phyloP scores from a whole-genome alignment of 2,113 vertebrate genomes.

The Caretta caretta region DNA sequence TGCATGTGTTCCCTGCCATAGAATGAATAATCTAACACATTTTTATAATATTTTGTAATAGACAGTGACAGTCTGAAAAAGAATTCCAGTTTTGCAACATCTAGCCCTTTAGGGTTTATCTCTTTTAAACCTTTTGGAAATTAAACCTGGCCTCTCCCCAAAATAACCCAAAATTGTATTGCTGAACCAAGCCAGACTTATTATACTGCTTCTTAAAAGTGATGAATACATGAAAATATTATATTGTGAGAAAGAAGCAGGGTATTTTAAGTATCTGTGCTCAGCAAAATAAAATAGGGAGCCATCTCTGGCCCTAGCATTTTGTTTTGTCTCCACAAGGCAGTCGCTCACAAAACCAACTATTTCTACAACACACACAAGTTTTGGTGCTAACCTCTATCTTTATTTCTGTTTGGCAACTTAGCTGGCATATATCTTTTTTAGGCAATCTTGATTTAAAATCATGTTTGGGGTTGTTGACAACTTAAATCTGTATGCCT shows the following conservation, averaged over 20 bases:
- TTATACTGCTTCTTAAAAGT: slow-evolving; percentile 1
- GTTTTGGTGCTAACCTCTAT: slow-evolving; percentile 67
- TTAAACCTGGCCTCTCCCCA: slow-evolving; percentile 62
- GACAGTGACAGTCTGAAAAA: slow-evolving; percentile 37
- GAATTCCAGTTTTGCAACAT: slow-evolving; percentile 59
- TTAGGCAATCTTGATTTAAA: slow-evolving; percentile 71
- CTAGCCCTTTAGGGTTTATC: slow-evolving; percentile 20
- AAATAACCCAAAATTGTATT: background rate
- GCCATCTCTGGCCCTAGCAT: slow-evolving; percentile 56
- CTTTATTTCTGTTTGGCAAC: slow-evolving; percentile 65
- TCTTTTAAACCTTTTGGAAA: slow-evolving; percentile 62
- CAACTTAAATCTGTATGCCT: slow-evolving; percentile 48
- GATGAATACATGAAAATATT: slow-evolving; percentile 49
- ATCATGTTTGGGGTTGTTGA: slow-evolving; percentile 51
- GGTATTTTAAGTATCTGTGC: slow-evolving; percentile 57
- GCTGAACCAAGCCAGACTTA: slow-evolving; percentile 3
- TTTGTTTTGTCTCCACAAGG: slow-evolving; percentile 67
- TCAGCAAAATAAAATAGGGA: slow-evolving; percentile 29
- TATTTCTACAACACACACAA: slow-evolving; percentile 56
- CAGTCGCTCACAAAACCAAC: slow-evolving; percentile 57
- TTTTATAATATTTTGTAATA: background rate
- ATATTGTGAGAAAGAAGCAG: slow-evolving; percentile 32
- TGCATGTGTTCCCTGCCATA: background rate
- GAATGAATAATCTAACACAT: background rate
- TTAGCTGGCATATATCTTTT: slow-evolving; percentile 63